phyloP scores from a whole-genome alignment of 2,113 vertebrate species.

The Camelus dromedarius region DNA sequence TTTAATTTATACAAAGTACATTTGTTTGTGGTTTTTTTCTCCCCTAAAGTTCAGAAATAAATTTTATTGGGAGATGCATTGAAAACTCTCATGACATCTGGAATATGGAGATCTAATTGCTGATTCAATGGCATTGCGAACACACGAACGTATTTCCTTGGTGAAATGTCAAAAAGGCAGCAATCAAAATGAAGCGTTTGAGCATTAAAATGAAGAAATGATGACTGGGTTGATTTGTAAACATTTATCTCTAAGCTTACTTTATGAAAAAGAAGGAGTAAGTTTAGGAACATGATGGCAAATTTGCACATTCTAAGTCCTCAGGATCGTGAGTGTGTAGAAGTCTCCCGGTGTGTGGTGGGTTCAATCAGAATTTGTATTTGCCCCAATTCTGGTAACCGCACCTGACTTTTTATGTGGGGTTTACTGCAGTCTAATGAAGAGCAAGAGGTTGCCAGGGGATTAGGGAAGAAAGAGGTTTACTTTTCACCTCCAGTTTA shows the following conservation, averaged over 20 bases:
- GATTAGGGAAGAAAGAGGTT: not conserved
- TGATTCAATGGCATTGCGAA: slow-evolving; percentile 86
- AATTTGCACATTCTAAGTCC: slow-evolving; percentile 64
- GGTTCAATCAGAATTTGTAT: not conserved
- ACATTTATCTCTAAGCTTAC: slow-evolving; percentile 88
- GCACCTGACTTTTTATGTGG: not conserved
- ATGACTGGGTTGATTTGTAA: slow-evolving; percentile 88
- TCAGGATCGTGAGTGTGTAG: not conserved
- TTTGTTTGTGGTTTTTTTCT: slow-evolving; percentile 69
- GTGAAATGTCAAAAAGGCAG: slow-evolving; percentile 90
- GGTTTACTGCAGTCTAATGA: not conserved
- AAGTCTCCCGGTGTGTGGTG: not conserved
- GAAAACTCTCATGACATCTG: slow-evolving; percentile 88
- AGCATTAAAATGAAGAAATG: slow-evolving; percentile 89
- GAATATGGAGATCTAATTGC: slow-evolving; percentile 90
- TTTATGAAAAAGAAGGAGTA: slow-evolving; percentile 82
- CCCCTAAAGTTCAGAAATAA: slow-evolving; percentile 81
- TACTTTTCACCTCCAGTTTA: not conserved
- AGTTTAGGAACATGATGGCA: slow-evolving; percentile 74
- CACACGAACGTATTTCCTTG: slow-evolving; percentile 88
- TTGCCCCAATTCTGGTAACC: slow-evolving; percentile 27
- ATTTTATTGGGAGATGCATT: slow-evolving; percentile 86
- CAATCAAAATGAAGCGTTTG: slow-evolving; percentile 88
- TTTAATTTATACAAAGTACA: slow-evolving; percentile 85
- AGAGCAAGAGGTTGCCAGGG: not conserved